Conservation (phyloP, 1,140 invertebrate species). For the Procambarus clarkii region DNA sequence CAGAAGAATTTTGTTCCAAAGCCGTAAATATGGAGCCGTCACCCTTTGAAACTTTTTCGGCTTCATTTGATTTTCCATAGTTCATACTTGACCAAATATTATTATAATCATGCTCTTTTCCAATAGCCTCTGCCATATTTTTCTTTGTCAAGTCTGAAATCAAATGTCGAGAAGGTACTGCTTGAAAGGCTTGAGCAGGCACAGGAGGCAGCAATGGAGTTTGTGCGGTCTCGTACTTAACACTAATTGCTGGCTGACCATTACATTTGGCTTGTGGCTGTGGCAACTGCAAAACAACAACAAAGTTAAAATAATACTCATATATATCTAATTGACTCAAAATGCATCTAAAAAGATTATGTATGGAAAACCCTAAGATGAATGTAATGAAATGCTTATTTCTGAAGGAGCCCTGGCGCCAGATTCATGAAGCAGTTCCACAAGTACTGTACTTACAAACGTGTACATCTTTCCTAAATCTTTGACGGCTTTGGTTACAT, state of each 20-base stretch:
- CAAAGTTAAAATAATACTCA: neutral
- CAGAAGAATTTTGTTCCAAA: slow-evolving; percentile 20
- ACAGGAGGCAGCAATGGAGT: neutral
- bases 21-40: slow-evolving; percentile 25
- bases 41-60: neutral
- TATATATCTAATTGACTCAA: too few relatives aligned
- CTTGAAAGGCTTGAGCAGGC: slow-evolving; percentile 11
- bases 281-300: slow-evolving; percentile 39
- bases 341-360: too few relatives aligned
- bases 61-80: neutral
- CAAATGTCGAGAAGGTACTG: neutral
- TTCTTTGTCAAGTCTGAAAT: slow-evolving; percentile 5
- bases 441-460: too few relatives aligned
- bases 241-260: neutral
- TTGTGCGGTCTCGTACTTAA: slow-evolving; percentile 1
- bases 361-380: too few relatives aligned
- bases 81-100: slow-evolving; percentile 27
- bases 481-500: too few relatives aligned
- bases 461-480: too few relatives aligned
- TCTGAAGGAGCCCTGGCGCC: too few relatives aligned
- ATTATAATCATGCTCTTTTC: neutral
- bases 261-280: slow-evolving; percentile 22
- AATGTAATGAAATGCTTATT: too few relatives aligned
- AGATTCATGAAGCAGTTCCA: too few relatives aligned
- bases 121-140: slow-evolving; percentile 13